Base-by-base conservation (phyloP, 2,888 invertebrate species). In the Eulithis testata region DNA sequence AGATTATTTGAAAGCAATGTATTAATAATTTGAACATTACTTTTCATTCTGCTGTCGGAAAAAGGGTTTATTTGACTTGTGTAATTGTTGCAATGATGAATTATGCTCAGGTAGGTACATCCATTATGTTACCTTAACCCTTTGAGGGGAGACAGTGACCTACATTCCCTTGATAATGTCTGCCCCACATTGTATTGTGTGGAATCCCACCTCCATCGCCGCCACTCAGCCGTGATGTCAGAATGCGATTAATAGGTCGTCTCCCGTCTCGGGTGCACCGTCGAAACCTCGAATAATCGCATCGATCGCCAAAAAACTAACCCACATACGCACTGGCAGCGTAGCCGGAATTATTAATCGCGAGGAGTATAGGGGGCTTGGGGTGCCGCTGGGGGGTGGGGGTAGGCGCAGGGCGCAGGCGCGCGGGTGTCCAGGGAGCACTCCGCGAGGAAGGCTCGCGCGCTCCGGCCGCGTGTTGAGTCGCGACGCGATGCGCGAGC, bases 271-370 rank as follows among this genome's bases (percentile, higher is more conserved):
- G 79, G 80, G 85, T 89, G 90, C 91, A 90, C 81, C 86, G 80
- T 81, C 87, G 88, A 90, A 91, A 88, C 84, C 87, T 88, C 86
- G 80, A 89, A 89, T 90, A 90, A 90, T 90, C 87, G 85, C 90
- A 92, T 92, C 91, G 92, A 92, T 92, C 92, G 92, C 90, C 91
- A 90, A 92, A 92, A 92, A 92, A 92, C 91, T 91, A 91, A 91
- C 91, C 92, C 91, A 92, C 90, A 92, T 92, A 92, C 92, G 92
- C 92, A 92, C 91, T 89, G 90, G 89, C 88, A 91, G 91, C 91
- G 91, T 92, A 92, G 91, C 89, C 85, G 86, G 92, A 92, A 92
- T 92, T 92, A 92, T 92, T 92, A 92, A 92, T 91, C 90, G 91
- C 77, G 85, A 80, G 87, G 86, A 86, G 88, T 86, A 88, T 86